Evolutionary conservation across 2,888 invertebrate genomes (phyloP), one percentile per base, ranked within the genome.

Genomic region (Spodoptera littoralis): DNA sequence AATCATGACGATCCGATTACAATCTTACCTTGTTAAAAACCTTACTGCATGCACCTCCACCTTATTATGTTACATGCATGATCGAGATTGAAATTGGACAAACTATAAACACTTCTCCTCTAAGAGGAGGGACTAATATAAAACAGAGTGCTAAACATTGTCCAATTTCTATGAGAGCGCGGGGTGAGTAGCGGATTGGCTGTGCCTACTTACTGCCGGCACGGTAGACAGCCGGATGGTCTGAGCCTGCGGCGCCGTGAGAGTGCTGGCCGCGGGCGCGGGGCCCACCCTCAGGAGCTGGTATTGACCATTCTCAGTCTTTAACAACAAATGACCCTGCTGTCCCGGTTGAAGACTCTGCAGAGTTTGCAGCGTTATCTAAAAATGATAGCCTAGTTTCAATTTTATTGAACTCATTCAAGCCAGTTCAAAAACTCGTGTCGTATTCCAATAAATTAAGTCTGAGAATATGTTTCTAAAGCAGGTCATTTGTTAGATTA

Each of bases 261-360:
- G 95, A 68, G 90, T 86, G 84, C 83, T 86, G 80, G 96, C 95
- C 66, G 96, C 92, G 65, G 97, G 96, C 74, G 98, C 97, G 80
- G 98, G 97, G 77, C 98, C 98, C 84, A 98, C 97, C 90, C 98
- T 96, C 88, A 99, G 95, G 90, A 99, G 95, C 93, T 99, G 98
- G 94, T 97, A 98, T 92, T 98, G 98, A 87, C 99, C 99, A 95
- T 98, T 98, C 95, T 99, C 99, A 88, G 99, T 99, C 96, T 98
- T 99, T 91, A 99, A 96, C 89, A 99, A 96, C 91, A 99, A 96
- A 92, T 96, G 96, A 90, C 98, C 98, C 92, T 97, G 98, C 91
- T 98, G 97, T 89, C 98, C 97, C 80, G 97, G 97, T 95, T 97
- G 98, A 79, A 98, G 96, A 89, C 97, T 97, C 92, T 97, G 97